phyloP scores from a whole-genome alignment of 2,797 vertebrate species.

The Aulostomus chinensis region DNA sequence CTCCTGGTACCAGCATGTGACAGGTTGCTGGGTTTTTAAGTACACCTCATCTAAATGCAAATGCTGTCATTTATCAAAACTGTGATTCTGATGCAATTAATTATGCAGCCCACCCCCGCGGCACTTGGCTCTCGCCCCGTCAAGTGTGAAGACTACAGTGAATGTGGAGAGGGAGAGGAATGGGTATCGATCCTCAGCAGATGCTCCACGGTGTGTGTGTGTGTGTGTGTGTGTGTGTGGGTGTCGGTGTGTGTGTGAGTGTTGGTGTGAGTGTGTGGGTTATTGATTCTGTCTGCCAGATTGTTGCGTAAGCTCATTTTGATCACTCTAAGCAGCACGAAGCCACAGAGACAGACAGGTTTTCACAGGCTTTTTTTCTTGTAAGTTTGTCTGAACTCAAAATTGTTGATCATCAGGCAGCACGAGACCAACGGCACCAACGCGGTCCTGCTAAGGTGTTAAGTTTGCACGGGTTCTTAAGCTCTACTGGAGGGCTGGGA shows the following conservation, averaged over 20 bases:
- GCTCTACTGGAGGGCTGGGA: too few relatives aligned
- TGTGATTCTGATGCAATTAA: conserved; percentile 19
- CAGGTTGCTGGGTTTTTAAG: neutral
- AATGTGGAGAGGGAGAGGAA: neutral
- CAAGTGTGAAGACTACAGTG: conserved; percentile 1
- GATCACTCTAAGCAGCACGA: too few relatives aligned
- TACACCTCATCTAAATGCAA: conserved; percentile 17
- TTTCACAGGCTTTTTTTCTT: too few relatives aligned
- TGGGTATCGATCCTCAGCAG: conserved; percentile 14
- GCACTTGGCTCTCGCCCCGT: neutral
- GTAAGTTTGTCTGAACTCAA: too few relatives aligned
- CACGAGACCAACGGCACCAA: too few relatives aligned
- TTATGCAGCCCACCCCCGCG: neutral
- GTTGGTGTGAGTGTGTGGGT: conserved; percentile 10
- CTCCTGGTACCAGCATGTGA: neutral
- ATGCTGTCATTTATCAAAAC: conserved; percentile 9
- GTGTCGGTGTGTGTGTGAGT: conserved; percentile 1
- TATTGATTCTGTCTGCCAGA: too few relatives aligned
- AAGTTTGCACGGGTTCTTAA: too few relatives aligned
- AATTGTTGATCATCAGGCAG: too few relatives aligned
- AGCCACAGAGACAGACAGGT: too few relatives aligned
- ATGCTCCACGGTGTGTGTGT: conserved; percentile 4
- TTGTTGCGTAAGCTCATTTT: conserved; percentile 16
- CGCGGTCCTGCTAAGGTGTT: too few relatives aligned
- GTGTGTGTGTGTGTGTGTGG: neutral